Evolutionary conservation across 2,888 invertebrate genomes (phyloP), one percentile per base, ranked within the genome.

Genomic region (Netelia inedita): DNA sequence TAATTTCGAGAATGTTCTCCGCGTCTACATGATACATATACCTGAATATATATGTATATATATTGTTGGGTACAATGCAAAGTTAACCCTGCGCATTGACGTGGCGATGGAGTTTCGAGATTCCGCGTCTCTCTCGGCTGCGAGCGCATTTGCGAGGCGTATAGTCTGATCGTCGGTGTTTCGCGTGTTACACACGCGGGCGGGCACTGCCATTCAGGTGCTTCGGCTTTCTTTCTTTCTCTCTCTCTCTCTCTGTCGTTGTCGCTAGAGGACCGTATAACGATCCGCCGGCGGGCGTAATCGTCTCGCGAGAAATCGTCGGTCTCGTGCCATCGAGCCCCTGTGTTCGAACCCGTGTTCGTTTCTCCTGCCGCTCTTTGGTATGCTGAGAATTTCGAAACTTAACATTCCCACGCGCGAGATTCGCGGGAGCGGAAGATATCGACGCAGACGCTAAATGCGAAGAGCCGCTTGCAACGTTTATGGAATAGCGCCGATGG

Each of bases 381-480:
- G 81, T 57, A 84, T 84, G 76, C 84, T 84, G 84, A 81, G 84
- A 84, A 84, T 84, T 84, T 69, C 76, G 68, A 84, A 81, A 81
- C 73, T 76, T 53, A 68, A 69, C 76, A 84, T 84, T 81, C 84
- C 84, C 84, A 84, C 84, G 84, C 73, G 84, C 16, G 57, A 57
- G 16, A 57, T 19, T n/a, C 21, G 57, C 57, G 21, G 9, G 19
- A 57, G 57, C 16, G 9, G 19, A 57, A 9, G 19, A 19, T 57
- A 19, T 16, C 19, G 57, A 16, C 16, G 16, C 9, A 35, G 57
- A 66, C 63, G 43, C 63, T n/a, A 75, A 28, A 23, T 23, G 14
- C 59, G 23, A 63, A 19, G 55, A n/a, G 9, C 55, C 8, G 8
- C 14, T 11, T 9, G n/a, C n/a, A 55, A 19, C 16, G 16, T 2